Evolutionary conservation across 2,797 vertebrate species (phyloP).

Genomic region (Ceryle rudis): DNA sequence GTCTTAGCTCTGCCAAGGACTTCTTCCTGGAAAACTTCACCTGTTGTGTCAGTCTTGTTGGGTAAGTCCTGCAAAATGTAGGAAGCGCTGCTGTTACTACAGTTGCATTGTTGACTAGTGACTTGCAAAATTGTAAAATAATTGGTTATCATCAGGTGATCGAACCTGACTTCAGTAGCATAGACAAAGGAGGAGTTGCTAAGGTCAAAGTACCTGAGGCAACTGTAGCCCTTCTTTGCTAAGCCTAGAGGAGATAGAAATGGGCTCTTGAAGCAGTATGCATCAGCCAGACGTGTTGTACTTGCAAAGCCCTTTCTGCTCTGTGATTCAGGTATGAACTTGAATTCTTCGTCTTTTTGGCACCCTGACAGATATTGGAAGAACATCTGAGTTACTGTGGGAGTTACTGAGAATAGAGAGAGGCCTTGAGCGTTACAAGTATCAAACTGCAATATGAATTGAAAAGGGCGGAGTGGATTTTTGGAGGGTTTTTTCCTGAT

Average conservation of each 20-base stretch:
- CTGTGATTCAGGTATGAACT: neutral
- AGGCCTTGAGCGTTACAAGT: neutral
- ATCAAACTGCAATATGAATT: neutral
- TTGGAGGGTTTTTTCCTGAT: neutral
- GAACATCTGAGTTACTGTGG: neutral
- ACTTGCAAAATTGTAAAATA: neutral
- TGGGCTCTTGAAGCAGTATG: neutral
- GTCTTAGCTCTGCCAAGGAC: neutral
- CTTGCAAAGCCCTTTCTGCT: neutral
- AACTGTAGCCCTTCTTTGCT: neutral
- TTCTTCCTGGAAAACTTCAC: neutral
- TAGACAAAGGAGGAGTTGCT: neutral
- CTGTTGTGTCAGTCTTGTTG: neutral
- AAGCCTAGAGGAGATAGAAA: neutral
- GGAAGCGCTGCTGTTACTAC: neutral
- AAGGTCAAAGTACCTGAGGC: neutral
- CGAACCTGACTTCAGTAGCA: neutral
- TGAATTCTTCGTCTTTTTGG: neutral
- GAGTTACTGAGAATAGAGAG: neutral
- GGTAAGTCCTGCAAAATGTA: neutral
- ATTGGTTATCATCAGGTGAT: neutral
- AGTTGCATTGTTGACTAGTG: neutral
- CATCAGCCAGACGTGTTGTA: neutral
- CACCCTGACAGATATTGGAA: neutral
- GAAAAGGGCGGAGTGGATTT: neutral